A percentile compares a stretch with the other conserved stretches of the same genome.
These are phyloP conservation scores for Xestoiulus laeticollis DNA, from an alignment of 2,888 invertebrate genomes.

Conservation along the genomic window DNA sequence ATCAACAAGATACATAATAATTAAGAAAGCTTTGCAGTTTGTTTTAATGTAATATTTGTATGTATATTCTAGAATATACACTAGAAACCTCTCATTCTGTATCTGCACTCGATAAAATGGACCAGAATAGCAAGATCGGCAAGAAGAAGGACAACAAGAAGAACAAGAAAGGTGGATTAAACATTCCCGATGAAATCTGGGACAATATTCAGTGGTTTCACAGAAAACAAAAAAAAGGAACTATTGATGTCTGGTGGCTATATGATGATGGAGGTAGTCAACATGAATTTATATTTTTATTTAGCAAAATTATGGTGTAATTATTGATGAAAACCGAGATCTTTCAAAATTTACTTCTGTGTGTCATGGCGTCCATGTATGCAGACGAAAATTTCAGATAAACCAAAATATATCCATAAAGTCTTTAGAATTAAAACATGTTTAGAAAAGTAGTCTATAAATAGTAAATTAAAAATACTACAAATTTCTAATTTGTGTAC, in stretches of 20 bases:
- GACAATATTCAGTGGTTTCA: constrained; percentile 54
- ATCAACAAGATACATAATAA: neutral
- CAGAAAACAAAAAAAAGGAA: constrained; percentile 55
- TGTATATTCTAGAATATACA: neutral
- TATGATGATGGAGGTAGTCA: constrained; percentile 58
- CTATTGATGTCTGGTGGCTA: constrained; percentile 59
- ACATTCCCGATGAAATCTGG: constrained; percentile 53
- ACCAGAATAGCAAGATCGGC: constrained; percentile 25
- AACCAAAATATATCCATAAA: too few relatives aligned
- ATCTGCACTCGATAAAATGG: neutral
- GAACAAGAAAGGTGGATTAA: constrained; percentile 49
- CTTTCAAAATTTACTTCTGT: too few relatives aligned
- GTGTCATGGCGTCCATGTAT: too few relatives aligned
- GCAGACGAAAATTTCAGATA: too few relatives aligned
- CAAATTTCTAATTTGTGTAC: constrained; percentile 48
- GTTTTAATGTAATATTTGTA: neutral
- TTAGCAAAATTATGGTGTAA: too few relatives aligned
- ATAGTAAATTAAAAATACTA: neutral
- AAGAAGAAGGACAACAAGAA: constrained; percentile 51
- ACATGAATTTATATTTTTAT: neutral
- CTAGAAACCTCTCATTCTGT: neutral
- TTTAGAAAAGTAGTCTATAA: neutral
- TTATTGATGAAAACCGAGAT: too few relatives aligned
- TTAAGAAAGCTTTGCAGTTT: neutral
- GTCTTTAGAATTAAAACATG: too few relatives aligned